A percentile compares a stretch with the other conserved stretches of the same genome.
These are phyloP conservation scores for Piaya cayana DNA, from an alignment of 2,113 vertebrate species.

Conservation along the genomic window DNA sequence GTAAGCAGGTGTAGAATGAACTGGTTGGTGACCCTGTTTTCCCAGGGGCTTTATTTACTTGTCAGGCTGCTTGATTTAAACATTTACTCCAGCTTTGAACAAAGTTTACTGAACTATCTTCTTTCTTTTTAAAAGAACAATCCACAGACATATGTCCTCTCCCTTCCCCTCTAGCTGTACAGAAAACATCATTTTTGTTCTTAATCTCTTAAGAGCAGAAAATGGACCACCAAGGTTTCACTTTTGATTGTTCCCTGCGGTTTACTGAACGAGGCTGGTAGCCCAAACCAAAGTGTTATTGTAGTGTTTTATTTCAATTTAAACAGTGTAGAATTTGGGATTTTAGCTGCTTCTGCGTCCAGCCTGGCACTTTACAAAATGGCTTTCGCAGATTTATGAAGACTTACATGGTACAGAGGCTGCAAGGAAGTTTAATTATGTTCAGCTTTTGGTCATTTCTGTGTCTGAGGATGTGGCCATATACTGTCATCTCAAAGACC, in stretches of 20 bases:
- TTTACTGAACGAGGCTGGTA: not conserved
- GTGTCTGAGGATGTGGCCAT: conserved; percentile 27
- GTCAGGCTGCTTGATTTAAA: conserved; percentile 5
- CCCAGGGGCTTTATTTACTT: not conserved
- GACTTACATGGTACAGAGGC: conserved; percentile 11
- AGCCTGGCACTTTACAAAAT: not conserved
- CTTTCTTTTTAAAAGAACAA: not conserved
- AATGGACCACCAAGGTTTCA: not conserved
- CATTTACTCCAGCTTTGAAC: not conserved
- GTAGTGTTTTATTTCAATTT: not conserved
- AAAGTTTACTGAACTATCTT: not conserved
- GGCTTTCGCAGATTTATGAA: conserved; percentile 46
- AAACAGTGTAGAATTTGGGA: not conserved
- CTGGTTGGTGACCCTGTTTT: not conserved
- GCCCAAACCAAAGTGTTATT: not conserved
- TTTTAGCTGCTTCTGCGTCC: not conserved
- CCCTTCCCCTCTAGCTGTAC: not conserved
- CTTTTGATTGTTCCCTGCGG: not conserved
- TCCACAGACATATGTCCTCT: not conserved
- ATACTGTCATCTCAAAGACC: conserved; percentile 41
- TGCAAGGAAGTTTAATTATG: conserved; percentile 60
- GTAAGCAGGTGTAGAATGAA: not conserved
- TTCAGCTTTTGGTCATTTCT: conserved; percentile 60
- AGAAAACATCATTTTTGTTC: not conserved
- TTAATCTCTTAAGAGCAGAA: not conserved